Evolutionary conservation across 2,888 invertebrate species (phyloP).

Genomic region (Parasteatoda lunata): DNA sequence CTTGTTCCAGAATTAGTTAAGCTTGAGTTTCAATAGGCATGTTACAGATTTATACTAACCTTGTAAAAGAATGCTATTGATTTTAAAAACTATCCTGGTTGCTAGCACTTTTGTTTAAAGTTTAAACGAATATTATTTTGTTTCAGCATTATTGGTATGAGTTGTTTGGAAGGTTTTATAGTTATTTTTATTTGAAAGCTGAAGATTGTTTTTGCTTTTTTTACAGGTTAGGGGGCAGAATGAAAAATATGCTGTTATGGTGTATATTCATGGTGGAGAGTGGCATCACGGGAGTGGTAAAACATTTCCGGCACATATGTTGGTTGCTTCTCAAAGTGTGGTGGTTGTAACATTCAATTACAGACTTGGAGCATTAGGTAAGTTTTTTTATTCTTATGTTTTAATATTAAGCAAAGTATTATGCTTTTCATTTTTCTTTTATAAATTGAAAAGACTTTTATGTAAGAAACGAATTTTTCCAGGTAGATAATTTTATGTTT

Average conservation of each 20-base stretch:
- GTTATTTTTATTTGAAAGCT: neutral
- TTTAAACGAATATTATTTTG: too few relatives aligned
- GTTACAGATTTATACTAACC: too few relatives aligned
- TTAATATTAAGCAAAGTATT: neutral
- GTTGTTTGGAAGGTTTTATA: neutral
- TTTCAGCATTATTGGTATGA: too few relatives aligned
- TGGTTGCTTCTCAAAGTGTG: conserved; percentile 92
- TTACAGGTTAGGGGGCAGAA: conserved; percentile 11
- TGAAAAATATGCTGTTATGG: conserved; percentile 89
- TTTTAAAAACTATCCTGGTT: too few relatives aligned
- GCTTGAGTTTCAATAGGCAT: too few relatives aligned
- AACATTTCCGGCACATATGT: conserved; percentile 88
- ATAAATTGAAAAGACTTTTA: too few relatives aligned
- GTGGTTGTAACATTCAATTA: conserved; percentile 96
- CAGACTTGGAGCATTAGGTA: conserved; percentile 90
- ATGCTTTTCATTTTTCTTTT: conserved; percentile 4
- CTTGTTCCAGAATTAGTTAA: too few relatives aligned
- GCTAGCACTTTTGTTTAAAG: too few relatives aligned
- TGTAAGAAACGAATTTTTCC: neutral
- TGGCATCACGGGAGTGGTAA: conserved; percentile 93
- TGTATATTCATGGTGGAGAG: conserved; percentile 96
- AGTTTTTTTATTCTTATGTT: conserved; percentile 64
- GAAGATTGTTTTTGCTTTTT: neutral
- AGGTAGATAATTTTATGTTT: too few relatives aligned
- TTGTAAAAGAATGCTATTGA: too few relatives aligned